Base-by-base conservation (phyloP, 2,888 invertebrate genomes). In the Drosophila bunnanda region DNA sequence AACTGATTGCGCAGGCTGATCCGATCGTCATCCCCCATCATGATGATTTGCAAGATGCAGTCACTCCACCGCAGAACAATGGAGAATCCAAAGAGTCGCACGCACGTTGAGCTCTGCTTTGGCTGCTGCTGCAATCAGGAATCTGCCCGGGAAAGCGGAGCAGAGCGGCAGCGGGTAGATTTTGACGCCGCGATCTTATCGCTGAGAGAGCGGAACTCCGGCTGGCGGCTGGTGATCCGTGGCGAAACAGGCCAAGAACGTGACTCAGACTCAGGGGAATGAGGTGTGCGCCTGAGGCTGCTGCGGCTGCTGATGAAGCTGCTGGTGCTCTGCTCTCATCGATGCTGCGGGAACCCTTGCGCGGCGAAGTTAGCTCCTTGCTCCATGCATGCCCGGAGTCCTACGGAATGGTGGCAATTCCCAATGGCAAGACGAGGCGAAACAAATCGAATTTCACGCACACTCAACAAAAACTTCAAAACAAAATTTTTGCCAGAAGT, bases 1-100 rank as follows among this genome's bases (percentile, higher is more conserved):
- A 91, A 76, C 64, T 92, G 92, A 30, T 84, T 76, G n/a, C 70
- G 69, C 41, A 72, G 48, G 39, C 53, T 69, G 22, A 72, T 69
- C 41, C 57, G 69, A 20, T 72, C 76, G n/a, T 72, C 76, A 22
- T 72, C 71, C 30, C 68, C 71, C 69, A 48, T 69, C 76, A 76
- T 72, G 38, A 54, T 76, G 72, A 67, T 38, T 46, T 54, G 39
- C 44, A 52, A 66, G 54, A 50, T 39, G 9, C 39, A 73, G 44
- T 22, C 64, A 28, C 50, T 43, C 36, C 50, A 64, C 39, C 32
- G 54, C 32, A 38, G 56, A 75, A 46, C 52, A 67, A 50, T 75
- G 50, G 34, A 52, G 39, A 32, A 58, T 38, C 57, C 20, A 20
- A 13, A 41, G 59, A 28, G 25, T 36, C 2, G 5, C 36, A 53